These are phyloP conservation scores for Otolemur crassicaudatus DNA, from an alignment of 2,797 vertebrate species.

Conservation along the genomic window DNA sequence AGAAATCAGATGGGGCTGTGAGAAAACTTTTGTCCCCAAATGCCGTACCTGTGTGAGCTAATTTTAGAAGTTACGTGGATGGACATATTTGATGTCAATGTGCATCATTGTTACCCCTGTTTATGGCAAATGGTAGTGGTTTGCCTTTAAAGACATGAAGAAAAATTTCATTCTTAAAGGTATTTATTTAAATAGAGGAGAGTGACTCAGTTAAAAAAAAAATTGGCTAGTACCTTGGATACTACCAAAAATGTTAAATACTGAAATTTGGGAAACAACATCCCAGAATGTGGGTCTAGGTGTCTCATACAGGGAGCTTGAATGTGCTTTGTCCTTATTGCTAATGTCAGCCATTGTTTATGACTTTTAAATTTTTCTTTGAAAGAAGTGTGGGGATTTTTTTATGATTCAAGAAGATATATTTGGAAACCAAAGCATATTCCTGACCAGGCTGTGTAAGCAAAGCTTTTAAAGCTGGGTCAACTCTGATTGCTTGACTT, in stretches of 20 bases:
- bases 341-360: constrained; percentile 7
- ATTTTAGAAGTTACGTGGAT: not conserved
- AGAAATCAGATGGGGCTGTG: not conserved
- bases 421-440: constrained; percentile 60
- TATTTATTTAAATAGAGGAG: constrained; percentile 46
- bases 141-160: not conserved
- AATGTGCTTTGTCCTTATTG: not conserved
- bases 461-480: constrained; percentile 4
- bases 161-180: not conserved
- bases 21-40: not conserved
- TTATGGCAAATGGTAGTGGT: not conserved
- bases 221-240: not conserved
- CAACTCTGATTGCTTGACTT: constrained; percentile 28
- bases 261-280: not conserved
- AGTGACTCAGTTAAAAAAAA: not conserved
- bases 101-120: not conserved
- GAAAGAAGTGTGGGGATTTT: constrained; percentile 61
- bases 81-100: not conserved
- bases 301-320: not conserved
- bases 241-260: not conserved
- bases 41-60: not conserved
- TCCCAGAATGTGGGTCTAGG: not conserved
- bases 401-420: constrained; percentile 41
- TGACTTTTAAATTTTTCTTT: constrained; percentile 52
- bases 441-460: not conserved